Base-by-base conservation (phyloP, 2,113 vertebrate species). In the Melanotaenia duboulayi region DNA sequence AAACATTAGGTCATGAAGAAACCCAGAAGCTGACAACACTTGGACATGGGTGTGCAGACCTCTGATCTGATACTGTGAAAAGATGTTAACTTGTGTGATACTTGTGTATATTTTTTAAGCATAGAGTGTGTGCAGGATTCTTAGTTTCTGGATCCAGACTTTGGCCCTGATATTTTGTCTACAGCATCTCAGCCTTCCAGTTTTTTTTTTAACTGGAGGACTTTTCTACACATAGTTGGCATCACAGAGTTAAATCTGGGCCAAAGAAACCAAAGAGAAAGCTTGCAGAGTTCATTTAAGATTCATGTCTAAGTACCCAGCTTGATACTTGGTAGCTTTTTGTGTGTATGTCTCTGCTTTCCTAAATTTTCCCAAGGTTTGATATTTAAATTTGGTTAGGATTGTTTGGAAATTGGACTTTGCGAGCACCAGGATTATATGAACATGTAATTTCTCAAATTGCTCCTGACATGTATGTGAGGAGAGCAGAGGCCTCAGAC, bases 351-450 rank as follows among this genome's bases (percentile, higher is more conserved):
- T 39, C 25, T 66, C 37, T 44, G 13, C 16, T 49, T 35, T 6
- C 11, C 13, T 32, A 42, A 4, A 42, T 42, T 42, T 42, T 42
- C 13, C 40, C 7, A 9, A 14, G 5, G 44, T 17, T 61, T 65
- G 22, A 62, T 48, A 61, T 65, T 42, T 50, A 65, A 70, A 52
- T 49, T 59, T 2, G 35, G 7, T 35, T 55, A 20, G 7, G 42
- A 23, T 0, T 56, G 39, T 22, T 49, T 7, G 14, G 25, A 25
- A 68, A 37, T 56, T 19, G 0, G 2, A 60, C 55, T 63, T 59
- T 24, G 16, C 35, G 14, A 17, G 40, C 46, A 37, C 40, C 65
- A 32, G 10, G 16, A 48, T 65, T 28, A 23, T 25, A 52, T 46
- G 28, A 60, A 49, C 19, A 17, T 59, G 32, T 8, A 35, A 35